Base-by-base conservation (phyloP, 2,888 invertebrate species). In the Mythimna ferrago region DNA sequence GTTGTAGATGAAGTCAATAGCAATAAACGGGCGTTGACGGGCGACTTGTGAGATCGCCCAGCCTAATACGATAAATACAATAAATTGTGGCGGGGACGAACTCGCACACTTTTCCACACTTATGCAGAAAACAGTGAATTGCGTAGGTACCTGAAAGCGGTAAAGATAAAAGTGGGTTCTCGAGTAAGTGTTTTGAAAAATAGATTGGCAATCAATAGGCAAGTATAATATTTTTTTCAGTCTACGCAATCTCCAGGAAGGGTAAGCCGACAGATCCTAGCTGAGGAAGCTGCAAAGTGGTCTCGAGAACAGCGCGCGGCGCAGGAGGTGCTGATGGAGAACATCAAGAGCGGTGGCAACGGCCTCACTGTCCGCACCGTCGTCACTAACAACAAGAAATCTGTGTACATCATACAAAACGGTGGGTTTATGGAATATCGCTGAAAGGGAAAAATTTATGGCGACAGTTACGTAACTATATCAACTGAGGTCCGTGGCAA, bases 201-300 rank as follows among this genome's bases (percentile, higher is more conserved):
- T 57, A 57, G 10, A 38, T 38, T 38, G 19, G 6, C 11, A 26
- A 35, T 65, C 2, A 54, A 67, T 0, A 48, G 16, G 48, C 16
- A 16, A 48, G 48, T 48, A n/a, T 51, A 11, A 58, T 32, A 26
- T 51, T 72, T 78, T 32, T 84, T 83, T 6, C 76, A 96, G 96
- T 94, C 96, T 0, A 92, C 93, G 0, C 95, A 95, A 89, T 93
- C 94, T 26, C 91, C 94, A 77, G 95, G 95, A n/a, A 95, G 93
- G 88, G 92, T 95, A 57, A 95, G 95, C 77, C 91, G 96, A 6
- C 95, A 95, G 81, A 94, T 95, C 57, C 79, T 96, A 72, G 95
- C 96, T 1, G 96, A 96, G 78, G 95, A 96, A 82, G 96, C 96
- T 5, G 94, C 96, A 0, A 95, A 96, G 70, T 96, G 96, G 96